Conservation (phyloP, 53 echinoderm and acorn worm genomes). For the Zoroaster sp. region DNA sequence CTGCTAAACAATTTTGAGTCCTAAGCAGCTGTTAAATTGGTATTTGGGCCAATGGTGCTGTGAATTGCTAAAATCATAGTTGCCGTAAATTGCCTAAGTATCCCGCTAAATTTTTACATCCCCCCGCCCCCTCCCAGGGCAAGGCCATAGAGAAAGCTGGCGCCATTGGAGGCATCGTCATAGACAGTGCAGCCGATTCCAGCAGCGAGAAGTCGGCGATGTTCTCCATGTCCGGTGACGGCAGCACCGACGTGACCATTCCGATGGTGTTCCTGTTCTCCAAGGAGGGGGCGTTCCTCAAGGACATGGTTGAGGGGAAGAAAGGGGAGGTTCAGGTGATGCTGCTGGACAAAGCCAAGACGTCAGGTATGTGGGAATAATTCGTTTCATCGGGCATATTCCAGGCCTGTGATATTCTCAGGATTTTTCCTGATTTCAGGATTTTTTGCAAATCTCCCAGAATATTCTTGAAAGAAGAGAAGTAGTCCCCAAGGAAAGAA, state of each 20-base stretch:
- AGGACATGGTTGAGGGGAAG: conserved; percentile 70
- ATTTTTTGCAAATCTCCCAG: too few relatives aligned
- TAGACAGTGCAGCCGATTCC: conserved; percentile 74
- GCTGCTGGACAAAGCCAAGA: conserved; percentile 77
- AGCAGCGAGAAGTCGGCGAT: conserved; percentile 82
- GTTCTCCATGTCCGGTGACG: conserved; percentile 98
- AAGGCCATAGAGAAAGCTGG: conserved; percentile 75
- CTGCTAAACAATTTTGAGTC: too few relatives aligned
- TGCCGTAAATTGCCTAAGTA: too few relatives aligned
- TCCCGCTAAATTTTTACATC: too few relatives aligned
- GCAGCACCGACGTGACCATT: conserved; percentile 80
- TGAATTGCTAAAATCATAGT: too few relatives aligned
- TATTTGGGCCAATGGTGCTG: too few relatives aligned
- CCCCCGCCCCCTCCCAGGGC: conserved; percentile 49
- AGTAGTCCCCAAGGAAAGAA: too few relatives aligned
- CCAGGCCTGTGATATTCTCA: neutral
- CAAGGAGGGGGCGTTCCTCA: conserved; percentile 88
- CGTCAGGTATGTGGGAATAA: conserved; percentile 39
- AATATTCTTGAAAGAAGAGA: too few relatives aligned
- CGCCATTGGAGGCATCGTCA: conserved; percentile 84
- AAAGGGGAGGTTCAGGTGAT: conserved; percentile 68
- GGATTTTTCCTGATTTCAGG: neutral
- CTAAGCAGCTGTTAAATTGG: too few relatives aligned
- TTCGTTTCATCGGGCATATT: neutral
- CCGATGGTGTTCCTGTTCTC: conserved; percentile 87